These are phyloP conservation scores for Chelonia mydas DNA, from an alignment of 2,797 vertebrate genomes.

Conservation along the genomic window DNA sequence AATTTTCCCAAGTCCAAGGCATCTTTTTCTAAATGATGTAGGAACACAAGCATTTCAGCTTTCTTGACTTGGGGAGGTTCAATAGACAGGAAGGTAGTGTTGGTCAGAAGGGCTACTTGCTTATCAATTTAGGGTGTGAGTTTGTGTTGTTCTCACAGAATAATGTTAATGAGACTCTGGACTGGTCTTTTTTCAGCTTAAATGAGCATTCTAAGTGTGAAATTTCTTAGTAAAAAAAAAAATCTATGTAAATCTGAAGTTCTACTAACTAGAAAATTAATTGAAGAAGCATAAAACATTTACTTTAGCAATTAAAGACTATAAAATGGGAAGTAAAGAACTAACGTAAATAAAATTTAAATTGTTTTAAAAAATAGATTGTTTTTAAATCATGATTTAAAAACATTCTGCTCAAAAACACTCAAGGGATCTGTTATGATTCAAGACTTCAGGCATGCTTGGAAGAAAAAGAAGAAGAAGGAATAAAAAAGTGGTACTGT, in stretches of 20 bases:
- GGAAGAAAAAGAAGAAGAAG: too few species aligned
- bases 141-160: background rate
- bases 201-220: background rate
- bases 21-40: background rate
- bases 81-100: background rate
- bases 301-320: background rate
- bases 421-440: background rate
- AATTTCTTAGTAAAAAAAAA: background rate
- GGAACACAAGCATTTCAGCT: background rate
- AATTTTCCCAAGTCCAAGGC: background rate
- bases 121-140: background rate
- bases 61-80: background rate
- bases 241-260: background rate
- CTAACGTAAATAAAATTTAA: background rate
- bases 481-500: background rate
- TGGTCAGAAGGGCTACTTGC: background rate
- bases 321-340: background rate
- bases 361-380: too few species aligned
- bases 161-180: background rate
- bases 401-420: background rate
- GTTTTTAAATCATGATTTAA: background rate
- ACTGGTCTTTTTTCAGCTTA: background rate
- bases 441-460: background rate
- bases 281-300: background rate
- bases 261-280: background rate